These are phyloP conservation scores for Pangasius mekongensis DNA, from an alignment of 2,797 vertebrate genomes.

Conservation along the genomic window DNA sequence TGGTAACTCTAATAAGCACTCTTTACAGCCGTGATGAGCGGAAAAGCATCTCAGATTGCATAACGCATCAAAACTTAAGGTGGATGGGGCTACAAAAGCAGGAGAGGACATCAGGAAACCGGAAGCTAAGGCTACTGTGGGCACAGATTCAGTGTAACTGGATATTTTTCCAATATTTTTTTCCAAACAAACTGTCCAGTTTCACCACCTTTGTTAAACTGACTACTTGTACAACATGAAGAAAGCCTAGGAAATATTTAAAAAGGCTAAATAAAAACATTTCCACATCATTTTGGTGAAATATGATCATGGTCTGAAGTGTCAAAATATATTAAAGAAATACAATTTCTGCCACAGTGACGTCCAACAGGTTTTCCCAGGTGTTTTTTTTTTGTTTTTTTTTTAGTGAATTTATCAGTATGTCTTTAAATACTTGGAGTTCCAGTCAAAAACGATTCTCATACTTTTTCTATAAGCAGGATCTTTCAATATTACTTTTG, in stretches of 20 bases:
- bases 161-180: background rate
- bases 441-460: background rate
- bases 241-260: background rate
- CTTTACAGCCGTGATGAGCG: background rate
- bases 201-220: background rate
- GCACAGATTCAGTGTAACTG: background rate
- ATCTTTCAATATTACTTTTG: background rate
- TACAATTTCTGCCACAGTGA: background rate
- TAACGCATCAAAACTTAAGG: background rate
- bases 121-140: background rate
- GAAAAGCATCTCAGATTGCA: background rate
- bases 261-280: background rate
- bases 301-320: background rate
- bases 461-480: background rate
- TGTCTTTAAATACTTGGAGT: background rate
- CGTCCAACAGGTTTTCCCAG: background rate
- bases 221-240: background rate
- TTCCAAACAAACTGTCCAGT: background rate
- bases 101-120: background rate
- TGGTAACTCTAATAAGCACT: background rate
- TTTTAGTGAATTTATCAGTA: background rate
- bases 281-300: background rate
- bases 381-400: accelerated
- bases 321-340: background rate
- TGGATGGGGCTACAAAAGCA: background rate